These are phyloP conservation scores for Salvelinus alpinus DNA, from an alignment of 2,113 vertebrate genomes.

Conservation along the genomic window DNA sequence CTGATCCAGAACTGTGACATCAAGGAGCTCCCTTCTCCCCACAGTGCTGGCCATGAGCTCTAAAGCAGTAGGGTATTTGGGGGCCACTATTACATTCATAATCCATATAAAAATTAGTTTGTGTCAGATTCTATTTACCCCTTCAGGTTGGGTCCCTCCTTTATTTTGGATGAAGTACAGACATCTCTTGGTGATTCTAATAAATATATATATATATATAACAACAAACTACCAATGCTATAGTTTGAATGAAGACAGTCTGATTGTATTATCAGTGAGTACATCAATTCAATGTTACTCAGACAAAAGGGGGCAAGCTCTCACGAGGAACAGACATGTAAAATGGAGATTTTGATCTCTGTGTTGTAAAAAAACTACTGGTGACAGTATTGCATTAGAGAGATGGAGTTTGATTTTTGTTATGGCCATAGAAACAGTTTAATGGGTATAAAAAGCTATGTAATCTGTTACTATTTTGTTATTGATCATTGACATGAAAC, in stretches of 20 bases:
- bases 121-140: constrained; percentile 80
- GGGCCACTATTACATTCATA: background rate
- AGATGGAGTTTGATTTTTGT: background rate
- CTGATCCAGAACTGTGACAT: constrained; percentile 89
- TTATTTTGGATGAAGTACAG: no score
- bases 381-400: background rate
- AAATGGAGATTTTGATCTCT: background rate
- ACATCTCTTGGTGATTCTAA: constrained; percentile 59
- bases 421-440: no score
- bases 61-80: constrained; percentile 45
- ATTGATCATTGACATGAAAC: no score
- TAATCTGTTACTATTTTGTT: no score
- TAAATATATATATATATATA: no score
- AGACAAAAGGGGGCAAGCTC: no score
- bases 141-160: no score
- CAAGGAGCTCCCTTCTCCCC: constrained; percentile 66
- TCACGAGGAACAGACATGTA: background rate
- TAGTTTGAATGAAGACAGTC: no score
- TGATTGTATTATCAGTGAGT: no score
- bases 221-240: no score
- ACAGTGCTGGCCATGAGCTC: constrained; percentile 78
- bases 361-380: background rate
- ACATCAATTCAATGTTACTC: no score
- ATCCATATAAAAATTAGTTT: constrained; percentile 56
- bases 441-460: no score